Base-by-base conservation (phyloP, 2,113 vertebrate species). In the Epinephelus lanceolatus region DNA sequence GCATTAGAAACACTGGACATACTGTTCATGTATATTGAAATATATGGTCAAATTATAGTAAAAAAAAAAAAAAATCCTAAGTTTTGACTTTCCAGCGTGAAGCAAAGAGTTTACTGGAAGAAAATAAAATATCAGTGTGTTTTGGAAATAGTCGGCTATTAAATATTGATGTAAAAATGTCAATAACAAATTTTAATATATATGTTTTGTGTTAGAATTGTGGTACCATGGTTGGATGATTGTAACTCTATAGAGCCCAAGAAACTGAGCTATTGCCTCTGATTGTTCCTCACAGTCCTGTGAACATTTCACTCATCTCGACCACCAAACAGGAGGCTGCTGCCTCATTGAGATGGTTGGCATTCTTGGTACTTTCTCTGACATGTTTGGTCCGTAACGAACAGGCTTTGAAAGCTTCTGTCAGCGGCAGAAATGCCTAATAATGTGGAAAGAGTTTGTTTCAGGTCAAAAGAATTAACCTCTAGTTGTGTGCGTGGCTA, bases 381-480 rank as follows among this genome's bases (percentile, higher is more conserved):
- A 91, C 91, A 91, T 91, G 90, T 94, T 91, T 90, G 86, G 76
- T 79, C 88, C 65, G 81, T 91, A 93, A 91, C 89, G 78, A 91
- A 93, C 71, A 85, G 87, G 88, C 90, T 90, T 69, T 92, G 89
- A 93, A 91, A 92, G 89, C 89, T 92, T 76, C 91, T 92, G 87
- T 94, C 92, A 93, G 67, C 86, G 71, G 65, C 72, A 85, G 74
- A 92, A 88, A 91, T 87, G 85, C 85, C 82, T 88, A 91, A 93
- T 92, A 90, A 91, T 33, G 80, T 81, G 70, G 84, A 89, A 81
- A 76, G 86, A 85, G 89, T 91, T 93, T 94, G 89, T 88, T 80
- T 67, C 74, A 42, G 94, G 93, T 95, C 94, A 95, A 90, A 93
- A 92, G 93, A 90, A 89, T 95, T 95, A 94, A 95, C 94, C 94